Percentiles rank a stretch among this genome's conserved stretches.
Conservation (phyloP, 2,888 invertebrate species). For the Agriopis leucophaearia region DNA sequence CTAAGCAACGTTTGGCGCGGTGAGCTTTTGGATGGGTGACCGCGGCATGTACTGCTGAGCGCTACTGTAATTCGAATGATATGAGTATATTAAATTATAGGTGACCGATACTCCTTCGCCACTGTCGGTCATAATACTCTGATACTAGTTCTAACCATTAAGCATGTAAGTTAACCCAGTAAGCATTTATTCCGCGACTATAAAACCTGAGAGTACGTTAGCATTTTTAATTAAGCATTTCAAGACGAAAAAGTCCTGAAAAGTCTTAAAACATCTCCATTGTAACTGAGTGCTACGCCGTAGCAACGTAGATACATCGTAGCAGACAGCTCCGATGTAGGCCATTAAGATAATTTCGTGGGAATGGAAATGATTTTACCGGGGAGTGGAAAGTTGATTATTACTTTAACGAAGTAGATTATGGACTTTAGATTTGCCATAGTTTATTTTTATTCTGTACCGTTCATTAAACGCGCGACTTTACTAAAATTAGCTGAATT, state of each 20-base stretch:
- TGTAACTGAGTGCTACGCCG: conserved; percentile 15
- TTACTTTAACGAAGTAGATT: too few relatives aligned
- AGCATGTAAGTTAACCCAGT: too few relatives aligned
- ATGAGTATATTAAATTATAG: too few relatives aligned
- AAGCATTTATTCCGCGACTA: not conserved
- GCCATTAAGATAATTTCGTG: conserved; percentile 14
- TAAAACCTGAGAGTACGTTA: not conserved
- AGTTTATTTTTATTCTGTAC: too few relatives aligned
- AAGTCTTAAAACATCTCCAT: not conserved
- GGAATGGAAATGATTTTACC: conserved; percentile 1
- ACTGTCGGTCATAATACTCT: too few relatives aligned
- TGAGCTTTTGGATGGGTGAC: not conserved
- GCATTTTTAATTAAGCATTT: not conserved
- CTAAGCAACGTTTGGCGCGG: not conserved
- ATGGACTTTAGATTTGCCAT: too few relatives aligned
- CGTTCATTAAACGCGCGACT: too few relatives aligned
- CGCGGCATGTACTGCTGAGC: not conserved
- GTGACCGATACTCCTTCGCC: too few relatives aligned
- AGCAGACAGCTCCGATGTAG: conserved; percentile 7
- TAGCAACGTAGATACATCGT: conserved; percentile 6
- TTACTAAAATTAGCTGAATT: not conserved
- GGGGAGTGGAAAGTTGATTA: too few relatives aligned
- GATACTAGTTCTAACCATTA: too few relatives aligned
- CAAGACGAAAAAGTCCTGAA: not conserved
- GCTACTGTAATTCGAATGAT: too few relatives aligned